These are phyloP conservation scores for Ryuthela nishihirai DNA, from an alignment of 2,888 invertebrate species.

Conservation along the genomic window DNA sequence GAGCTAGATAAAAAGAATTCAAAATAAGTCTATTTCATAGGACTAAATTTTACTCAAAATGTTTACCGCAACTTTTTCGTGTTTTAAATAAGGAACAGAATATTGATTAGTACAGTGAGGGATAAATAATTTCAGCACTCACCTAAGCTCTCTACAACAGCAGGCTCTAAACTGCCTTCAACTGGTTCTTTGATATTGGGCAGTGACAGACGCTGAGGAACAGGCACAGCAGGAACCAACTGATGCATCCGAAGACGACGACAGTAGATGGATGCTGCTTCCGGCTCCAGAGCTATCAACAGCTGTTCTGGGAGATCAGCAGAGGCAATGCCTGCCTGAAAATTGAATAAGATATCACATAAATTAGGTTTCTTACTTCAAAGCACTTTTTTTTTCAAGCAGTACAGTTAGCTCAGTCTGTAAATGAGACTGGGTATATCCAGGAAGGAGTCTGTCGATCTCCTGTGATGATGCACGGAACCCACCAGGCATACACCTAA, in stretches of 20 bases:
- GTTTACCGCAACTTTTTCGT: too few species aligned
- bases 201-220: slow-evolving; percentile 18
- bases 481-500: too few species aligned
- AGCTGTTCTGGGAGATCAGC: slow-evolving; percentile 54
- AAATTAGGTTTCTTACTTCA: too few species aligned
- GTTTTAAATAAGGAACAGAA: too few species aligned
- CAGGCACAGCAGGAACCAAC: slow-evolving; percentile 46
- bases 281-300: slow-evolving; percentile 58
- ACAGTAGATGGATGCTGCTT: slow-evolving; percentile 59
- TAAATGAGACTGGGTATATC: too few species aligned
- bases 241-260: slow-evolving; percentile 54
- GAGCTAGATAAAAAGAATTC: too few species aligned
- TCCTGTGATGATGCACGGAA: too few species aligned
- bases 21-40: too few species aligned
- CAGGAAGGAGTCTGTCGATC: too few species aligned
- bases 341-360: slow-evolving; percentile 16
- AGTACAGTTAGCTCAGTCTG: too few species aligned
- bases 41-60: too few species aligned
- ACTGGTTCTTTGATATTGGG: slow-evolving; percentile 20
- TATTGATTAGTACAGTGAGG: not conserved
- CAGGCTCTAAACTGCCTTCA: slow-evolving; percentile 18
- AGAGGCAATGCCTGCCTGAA: slow-evolving; percentile 56
- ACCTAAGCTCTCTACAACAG: slow-evolving; percentile 16
- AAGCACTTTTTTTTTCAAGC: too few species aligned
- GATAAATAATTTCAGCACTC: not conserved